Base-by-base conservation (phyloP, 2,888 invertebrate species). In the Lithosia quadra region DNA sequence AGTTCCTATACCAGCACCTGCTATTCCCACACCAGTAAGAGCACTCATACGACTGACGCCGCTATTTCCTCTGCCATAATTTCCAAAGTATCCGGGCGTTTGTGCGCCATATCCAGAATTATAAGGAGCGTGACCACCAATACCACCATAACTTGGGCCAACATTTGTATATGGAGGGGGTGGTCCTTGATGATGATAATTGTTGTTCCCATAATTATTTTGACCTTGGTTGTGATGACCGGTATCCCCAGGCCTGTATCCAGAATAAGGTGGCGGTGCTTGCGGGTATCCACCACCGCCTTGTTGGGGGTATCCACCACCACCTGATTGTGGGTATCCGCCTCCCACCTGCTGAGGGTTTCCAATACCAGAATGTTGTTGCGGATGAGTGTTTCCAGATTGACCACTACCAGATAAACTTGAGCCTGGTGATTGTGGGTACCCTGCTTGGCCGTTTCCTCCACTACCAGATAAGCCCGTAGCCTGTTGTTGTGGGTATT, bases 1-100 rank as follows among this genome's bases (percentile, higher is more conserved):
- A 9, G 95, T 94, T 55, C 95, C 95, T 53, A 94, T 91, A 56
- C 95, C 95, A 67, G 92, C 95, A 57, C 94, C 94, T 8, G 94
- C 95, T 60, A 94, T 91, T 7, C 95, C 95, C 8, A 94, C 90
- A 36, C 94, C 94, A 62, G 88, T 90, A 1, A 94, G 86, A 21
- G 90, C 89, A 80, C 88, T 91, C 55, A 90, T 78, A 62, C 92
- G 88, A 79, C 92, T 89, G 21, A 92, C 80, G 28, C 93, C 90
- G 53, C 93, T 90, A 68, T 85, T 89, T 34, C 90, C 90, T 62
- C 86, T 88, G 24, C 88, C 91, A 74, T 90, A 90, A 72, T 90
- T 90, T 67, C 95, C 95, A 78, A 93, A 94, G 70, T 92, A 93
- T 15, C 94, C 94, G 21, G 94, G 94, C 85, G 85, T 88, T 77